Conservation (phyloP, 2,888 invertebrate species). For the Drosophila percnosoma region DNA sequence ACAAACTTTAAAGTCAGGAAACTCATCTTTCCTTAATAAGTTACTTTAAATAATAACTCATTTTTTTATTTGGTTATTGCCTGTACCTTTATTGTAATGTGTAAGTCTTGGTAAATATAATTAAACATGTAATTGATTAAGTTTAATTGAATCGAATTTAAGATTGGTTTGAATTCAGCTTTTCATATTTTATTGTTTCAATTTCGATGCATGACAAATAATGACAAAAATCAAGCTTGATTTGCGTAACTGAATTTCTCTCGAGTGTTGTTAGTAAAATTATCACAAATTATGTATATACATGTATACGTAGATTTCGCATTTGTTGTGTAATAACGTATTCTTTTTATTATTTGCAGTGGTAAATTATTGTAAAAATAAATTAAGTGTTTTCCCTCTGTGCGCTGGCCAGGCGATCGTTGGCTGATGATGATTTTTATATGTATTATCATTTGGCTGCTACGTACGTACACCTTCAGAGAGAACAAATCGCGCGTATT, state of each 20-base stretch:
- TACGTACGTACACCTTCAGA: slow-evolving; percentile 51
- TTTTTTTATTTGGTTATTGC: background rate
- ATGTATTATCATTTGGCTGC: slow-evolving; percentile 8
- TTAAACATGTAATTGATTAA: slow-evolving; percentile 14
- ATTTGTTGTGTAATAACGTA: slow-evolving; percentile 46
- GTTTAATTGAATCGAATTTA: slow-evolving; percentile 16
- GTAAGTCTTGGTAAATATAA: slow-evolving; percentile 18
- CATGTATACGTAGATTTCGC: slow-evolving; percentile 38
- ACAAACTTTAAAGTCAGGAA: background rate
- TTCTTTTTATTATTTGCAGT: slow-evolving; percentile 57
- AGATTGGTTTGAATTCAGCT: slow-evolving; percentile 34
- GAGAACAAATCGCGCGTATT: slow-evolving; percentile 49
- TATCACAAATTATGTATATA: slow-evolving; percentile 73
- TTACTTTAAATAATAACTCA: background rate
- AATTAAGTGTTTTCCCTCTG: slow-evolving; percentile 51
- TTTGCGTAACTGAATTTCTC: slow-evolving; percentile 38
- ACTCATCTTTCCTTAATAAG: background rate
- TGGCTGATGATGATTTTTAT: slow-evolving; percentile 4
- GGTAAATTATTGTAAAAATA: slow-evolving; percentile 57
- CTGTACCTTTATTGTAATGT: slow-evolving; percentile 50
- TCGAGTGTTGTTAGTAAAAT: slow-evolving; percentile 60
- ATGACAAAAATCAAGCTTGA: slow-evolving; percentile 27
- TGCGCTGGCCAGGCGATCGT: slow-evolving; percentile 23
- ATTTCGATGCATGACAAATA: slow-evolving; percentile 47
- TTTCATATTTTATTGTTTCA: slow-evolving; percentile 59